Conservation (phyloP, 2,113 vertebrate species). For the Thamnaconus septentrionalis region DNA sequence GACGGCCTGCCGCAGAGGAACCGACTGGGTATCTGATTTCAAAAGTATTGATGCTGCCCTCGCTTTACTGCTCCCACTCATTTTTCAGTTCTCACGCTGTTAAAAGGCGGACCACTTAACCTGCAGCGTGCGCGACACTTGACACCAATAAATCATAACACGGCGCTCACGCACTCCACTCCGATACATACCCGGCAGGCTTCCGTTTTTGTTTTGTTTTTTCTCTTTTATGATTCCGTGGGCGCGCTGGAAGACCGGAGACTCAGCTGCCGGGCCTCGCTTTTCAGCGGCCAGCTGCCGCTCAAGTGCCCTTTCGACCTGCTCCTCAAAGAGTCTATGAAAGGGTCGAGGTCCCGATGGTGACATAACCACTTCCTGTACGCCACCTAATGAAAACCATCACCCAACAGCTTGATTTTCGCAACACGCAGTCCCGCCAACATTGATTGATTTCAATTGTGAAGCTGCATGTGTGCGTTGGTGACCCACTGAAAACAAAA, state of each 20-base stretch:
- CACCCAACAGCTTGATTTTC: slow-evolving; percentile 17
- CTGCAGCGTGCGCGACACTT: slow-evolving; percentile 27
- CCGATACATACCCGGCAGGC: slow-evolving; percentile 14
- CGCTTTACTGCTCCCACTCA: slow-evolving; percentile 21
- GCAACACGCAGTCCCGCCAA: not conserved
- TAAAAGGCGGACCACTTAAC: slow-evolving; percentile 34
- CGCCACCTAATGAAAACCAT: slow-evolving; percentile 38
- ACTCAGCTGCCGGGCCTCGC: slow-evolving; percentile 41
- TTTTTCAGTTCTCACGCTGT: slow-evolving; percentile 45
- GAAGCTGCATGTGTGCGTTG: too few species aligned
- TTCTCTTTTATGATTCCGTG: slow-evolving; percentile 11
- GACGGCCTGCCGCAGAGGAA: slow-evolving; percentile 6
- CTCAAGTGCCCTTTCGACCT: slow-evolving; percentile 57
- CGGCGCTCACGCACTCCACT: not conserved
- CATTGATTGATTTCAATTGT: too few species aligned
- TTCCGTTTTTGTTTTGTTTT: not conserved
- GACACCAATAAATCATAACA: slow-evolving; percentile 51
- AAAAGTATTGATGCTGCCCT: too few species aligned
- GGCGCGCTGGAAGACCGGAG: slow-evolving; percentile 13
- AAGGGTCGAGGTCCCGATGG: slow-evolving; percentile 42
- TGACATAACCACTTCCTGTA: slow-evolving; percentile 43
- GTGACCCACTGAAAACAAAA: too few species aligned
- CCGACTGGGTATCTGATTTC: too few species aligned
- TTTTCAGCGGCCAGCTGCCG: slow-evolving; percentile 61
- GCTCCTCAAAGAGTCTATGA: slow-evolving; percentile 14